Percentiles rank a stretch among this genome's conserved stretches.
These are phyloP conservation scores for Sylvia atricapilla DNA, from an alignment of 2,113 vertebrate genomes.

Conservation along the genomic window DNA sequence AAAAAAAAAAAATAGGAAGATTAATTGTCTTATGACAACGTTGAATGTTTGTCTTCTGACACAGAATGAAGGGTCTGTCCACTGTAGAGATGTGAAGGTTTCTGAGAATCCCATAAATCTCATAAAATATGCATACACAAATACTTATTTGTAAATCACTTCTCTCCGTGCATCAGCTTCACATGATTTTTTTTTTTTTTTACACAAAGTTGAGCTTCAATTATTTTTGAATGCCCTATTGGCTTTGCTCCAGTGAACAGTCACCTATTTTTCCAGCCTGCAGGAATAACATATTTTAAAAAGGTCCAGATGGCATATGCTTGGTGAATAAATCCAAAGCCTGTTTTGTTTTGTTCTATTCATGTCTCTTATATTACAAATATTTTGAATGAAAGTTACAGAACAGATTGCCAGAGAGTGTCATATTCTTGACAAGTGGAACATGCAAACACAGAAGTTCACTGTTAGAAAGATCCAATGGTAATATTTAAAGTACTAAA, in stretches of 20 bases:
- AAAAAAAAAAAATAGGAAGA: background rate
- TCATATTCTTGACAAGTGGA: background rate
- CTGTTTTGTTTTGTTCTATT: background rate
- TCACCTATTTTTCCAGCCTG: background rate
- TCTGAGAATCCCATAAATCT: background rate
- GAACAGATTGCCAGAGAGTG: background rate
- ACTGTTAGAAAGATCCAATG: background rate
- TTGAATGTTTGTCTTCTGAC: background rate
- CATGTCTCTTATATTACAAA: background rate
- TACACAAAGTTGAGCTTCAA: background rate
- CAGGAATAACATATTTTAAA: background rate
- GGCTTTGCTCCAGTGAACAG: background rate
- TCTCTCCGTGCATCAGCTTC: background rate
- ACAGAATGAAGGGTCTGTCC: background rate
- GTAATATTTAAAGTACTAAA: background rate
- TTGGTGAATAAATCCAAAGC: background rate
- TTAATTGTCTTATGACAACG: background rate
- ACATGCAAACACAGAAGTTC: background rate
- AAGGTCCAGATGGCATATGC: background rate
- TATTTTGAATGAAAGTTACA: background rate
- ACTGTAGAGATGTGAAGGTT: background rate
- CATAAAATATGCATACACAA: background rate
- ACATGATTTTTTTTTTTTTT: background rate
- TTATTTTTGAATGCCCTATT: background rate
- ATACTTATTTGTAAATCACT: background rate